Evolutionary conservation across 1,140 invertebrate genomes (phyloP).

Genomic region (Hypsibius dujardini): DNA sequence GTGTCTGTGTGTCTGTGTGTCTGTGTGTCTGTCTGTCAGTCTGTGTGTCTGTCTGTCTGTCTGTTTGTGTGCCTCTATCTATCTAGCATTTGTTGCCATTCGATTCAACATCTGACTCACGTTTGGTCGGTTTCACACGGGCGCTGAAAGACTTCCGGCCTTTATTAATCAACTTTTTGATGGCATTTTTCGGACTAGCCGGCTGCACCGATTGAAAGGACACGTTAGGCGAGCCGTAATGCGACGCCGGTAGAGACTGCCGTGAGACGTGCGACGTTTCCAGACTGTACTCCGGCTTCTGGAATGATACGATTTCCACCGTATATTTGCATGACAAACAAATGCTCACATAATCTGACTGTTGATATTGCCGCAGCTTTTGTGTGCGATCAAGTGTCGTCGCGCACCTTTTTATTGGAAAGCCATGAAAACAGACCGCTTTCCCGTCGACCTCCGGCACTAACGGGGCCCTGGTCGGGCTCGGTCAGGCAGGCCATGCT

Average conservation of each 20-base stretch:
- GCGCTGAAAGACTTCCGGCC: slow-evolving; percentile 6
- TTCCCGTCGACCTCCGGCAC: no score
- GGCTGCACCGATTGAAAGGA: not conserved
- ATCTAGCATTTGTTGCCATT: no score
- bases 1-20: no score
- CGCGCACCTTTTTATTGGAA: no score
- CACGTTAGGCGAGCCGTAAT: not conserved
- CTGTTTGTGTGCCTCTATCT: no score
- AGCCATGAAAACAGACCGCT: not conserved
- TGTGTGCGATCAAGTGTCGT: no score
- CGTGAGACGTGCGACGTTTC: slow-evolving; percentile 2
- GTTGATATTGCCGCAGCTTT: not conserved
- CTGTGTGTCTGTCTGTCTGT: no score
- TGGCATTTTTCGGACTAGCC: not conserved
- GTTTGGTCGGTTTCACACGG: not conserved
- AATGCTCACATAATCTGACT: not conserved
- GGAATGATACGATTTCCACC: not conserved
- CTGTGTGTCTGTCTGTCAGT: no score
- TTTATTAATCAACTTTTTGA: not conserved
- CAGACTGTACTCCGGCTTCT: not conserved
- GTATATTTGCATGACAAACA: not conserved
- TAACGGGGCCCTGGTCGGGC: no score
- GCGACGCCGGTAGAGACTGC: not conserved
- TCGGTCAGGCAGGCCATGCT: slow-evolving; percentile 13
- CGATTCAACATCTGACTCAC: no score